Percentiles rank a stretch among this genome's conserved stretches.
Evolutionary conservation across 2,888 invertebrate species (phyloP).

Genomic region (Empis stercorea): DNA sequence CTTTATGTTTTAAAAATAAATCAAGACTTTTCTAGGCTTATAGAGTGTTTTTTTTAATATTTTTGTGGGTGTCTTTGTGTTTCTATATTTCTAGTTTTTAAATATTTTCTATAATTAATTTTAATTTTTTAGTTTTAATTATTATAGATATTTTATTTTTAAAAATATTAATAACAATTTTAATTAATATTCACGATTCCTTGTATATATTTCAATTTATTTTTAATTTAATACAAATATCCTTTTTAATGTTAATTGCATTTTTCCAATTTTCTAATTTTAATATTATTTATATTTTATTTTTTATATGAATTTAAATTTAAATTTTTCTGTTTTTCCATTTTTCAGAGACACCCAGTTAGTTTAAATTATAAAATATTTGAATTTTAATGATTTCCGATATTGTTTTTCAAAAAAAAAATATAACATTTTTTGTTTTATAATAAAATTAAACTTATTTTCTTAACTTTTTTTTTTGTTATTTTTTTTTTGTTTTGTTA

Average conservation of each 20-base stretch:
- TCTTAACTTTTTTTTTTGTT: slow-evolving; percentile 13
- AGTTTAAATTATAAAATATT: too few relatives aligned
- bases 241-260: slow-evolving; percentile 10
- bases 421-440: slow-evolving; percentile 12
- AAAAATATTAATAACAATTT: slow-evolving; percentile 19
- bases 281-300: slow-evolving; percentile 1
- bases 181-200: background rate
- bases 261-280: slow-evolving; percentile 9
- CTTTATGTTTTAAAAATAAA: too few relatives aligned
- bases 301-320: slow-evolving; percentile 14
- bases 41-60: slow-evolving; percentile 24
- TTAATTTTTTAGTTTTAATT: slow-evolving; percentile 10
- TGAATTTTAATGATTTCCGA: too few relatives aligned
- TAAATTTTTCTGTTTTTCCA: slow-evolving; percentile 12
- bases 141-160: too few relatives aligned
- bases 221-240: slow-evolving; percentile 1
- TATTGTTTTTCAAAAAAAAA: too few relatives aligned
- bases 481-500: slow-evolving; percentile 5
- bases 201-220: slow-evolving; percentile 7
- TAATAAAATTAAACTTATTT: slow-evolving; percentile 13
- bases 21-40: background rate
- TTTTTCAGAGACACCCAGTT: too few relatives aligned
- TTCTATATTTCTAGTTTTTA: slow-evolving; percentile 20
- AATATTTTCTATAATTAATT: slow-evolving; percentile 1
- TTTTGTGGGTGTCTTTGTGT: slow-evolving; percentile 26